Evolutionary conservation across 2,888 invertebrate species (phyloP), one percentile per base, ranked within the genome.

Genomic region (Megastigmus dorsalis): DNA sequence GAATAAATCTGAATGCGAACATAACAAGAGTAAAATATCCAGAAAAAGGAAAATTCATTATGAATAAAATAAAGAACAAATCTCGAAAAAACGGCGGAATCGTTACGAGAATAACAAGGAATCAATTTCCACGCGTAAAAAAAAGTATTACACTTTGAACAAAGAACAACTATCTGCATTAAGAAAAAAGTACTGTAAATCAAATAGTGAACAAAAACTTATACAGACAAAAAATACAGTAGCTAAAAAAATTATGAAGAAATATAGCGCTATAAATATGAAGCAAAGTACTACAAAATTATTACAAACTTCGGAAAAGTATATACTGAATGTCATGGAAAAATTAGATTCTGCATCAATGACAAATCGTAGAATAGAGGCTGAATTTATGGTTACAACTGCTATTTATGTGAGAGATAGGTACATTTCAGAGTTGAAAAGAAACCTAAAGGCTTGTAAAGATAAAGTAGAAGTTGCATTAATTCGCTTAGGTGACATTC

Each of bases 401-500:
- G 1, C 30, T 15, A 60, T 60, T 62, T 70, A 70, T 15, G 15
- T 26, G 1, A 26, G 69, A 43, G 54, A 54, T 9, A 41, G 10
- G 28, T 36, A 30, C 4, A 43, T 52, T 0, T 26, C 30, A 7
- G 0, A 15, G 0, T 7, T 41, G 20, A 62, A 62, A 52, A 52
- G 23, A 15, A 2, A 5, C 7, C 30, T 62, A 4, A 6, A 54
- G 30, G 33, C 13, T 4, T 52, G 36, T n/a, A 38, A 52, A 52
- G 13, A 43, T 2, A 52, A 62, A 23, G n/a, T 60, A 7, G 30
- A 28, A 41, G 0, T 62, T 13, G 18, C 20, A 0, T 30, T 30
- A n/a, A 52, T 0, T 20, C 9, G 23, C 0, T 54, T 70, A 18
- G 18, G 43, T 43, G 18, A 7, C 2, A 20, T n/a, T 15, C 33